Conservation (phyloP, 1,140 invertebrate species). For the Drosophila sturtevanti region DNA sequence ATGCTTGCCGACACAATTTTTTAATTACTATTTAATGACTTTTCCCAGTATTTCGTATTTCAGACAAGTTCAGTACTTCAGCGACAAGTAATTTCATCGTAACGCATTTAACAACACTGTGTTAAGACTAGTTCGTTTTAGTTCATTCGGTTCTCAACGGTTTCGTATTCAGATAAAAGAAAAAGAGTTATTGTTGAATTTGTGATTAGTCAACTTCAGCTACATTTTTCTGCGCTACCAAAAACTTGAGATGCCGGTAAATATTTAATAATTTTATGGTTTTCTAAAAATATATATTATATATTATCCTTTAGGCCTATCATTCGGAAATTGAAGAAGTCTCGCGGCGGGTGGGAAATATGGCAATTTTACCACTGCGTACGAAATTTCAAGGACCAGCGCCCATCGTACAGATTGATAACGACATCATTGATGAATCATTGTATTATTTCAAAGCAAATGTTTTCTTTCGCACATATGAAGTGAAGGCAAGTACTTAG, state of each 20-base stretch:
- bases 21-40: background rate
- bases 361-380: slow-evolving; percentile 94
- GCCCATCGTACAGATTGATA: slow-evolving; percentile 87
- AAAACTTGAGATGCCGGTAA: background rate
- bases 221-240: background rate
- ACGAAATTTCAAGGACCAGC: slow-evolving; percentile 94
- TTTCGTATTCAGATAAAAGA: background rate
- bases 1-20: too few relatives aligned
- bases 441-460: slow-evolving; percentile 99
- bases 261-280: background rate
- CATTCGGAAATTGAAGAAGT: slow-evolving; percentile 93
- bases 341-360: slow-evolving; percentile 92
- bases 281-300: background rate
- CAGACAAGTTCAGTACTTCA: background rate
- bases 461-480: slow-evolving; percentile 99
- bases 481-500: slow-evolving; percentile 91
- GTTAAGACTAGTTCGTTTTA: background rate
- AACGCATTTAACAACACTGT: background rate
- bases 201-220: background rate
- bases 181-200: background rate
- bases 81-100: background rate
- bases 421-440: slow-evolving; percentile 99
- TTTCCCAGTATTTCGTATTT: background rate
- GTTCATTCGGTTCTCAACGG: background rate
- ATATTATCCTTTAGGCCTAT: slow-evolving; percentile 91